A percentile compares a stretch with the other conserved stretches of the same genome.
phyloP scores from a whole-genome alignment of 2,888 invertebrate genomes.

The Sericinus montela region DNA sequence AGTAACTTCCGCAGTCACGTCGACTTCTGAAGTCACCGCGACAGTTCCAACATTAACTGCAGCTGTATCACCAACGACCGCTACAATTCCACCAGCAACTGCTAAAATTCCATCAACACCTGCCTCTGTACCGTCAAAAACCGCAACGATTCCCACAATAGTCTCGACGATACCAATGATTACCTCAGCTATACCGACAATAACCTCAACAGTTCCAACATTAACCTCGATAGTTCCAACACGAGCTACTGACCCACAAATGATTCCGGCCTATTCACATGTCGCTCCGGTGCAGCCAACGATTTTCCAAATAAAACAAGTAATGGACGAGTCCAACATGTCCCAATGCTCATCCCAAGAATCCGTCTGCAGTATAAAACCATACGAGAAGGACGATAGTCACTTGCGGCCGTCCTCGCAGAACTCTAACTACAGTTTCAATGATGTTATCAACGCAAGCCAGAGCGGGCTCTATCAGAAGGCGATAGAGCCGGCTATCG shows the following conservation, averaged over 20 bases:
- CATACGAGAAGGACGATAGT: slow-evolving; percentile 60
- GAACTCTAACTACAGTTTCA: slow-evolving; percentile 63
- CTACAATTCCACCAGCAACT: not conserved
- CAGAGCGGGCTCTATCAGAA: slow-evolving; percentile 38
- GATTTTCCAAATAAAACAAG: slow-evolving; percentile 2
- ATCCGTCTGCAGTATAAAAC: slow-evolving; percentile 40
- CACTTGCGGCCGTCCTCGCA: slow-evolving; percentile 60
- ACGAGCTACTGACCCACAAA: not conserved
- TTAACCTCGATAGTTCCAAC: not conserved
- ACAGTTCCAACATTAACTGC: not conserved
- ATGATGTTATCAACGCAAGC: slow-evolving; percentile 54
- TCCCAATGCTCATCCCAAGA: slow-evolving; percentile 48
- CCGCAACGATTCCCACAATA: no score
- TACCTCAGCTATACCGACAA: not conserved
- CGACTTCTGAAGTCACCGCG: not conserved
- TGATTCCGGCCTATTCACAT: not conserved
- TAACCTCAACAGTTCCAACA: not conserved
- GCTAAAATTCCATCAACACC: not conserved
- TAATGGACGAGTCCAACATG: slow-evolving; percentile 13
- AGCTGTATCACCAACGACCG: not conserved
- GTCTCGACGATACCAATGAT: not conserved
- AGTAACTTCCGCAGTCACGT: not conserved
- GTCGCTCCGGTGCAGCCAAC: not conserved
- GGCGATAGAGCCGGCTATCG: slow-evolving; percentile 26
- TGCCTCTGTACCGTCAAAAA: no score